Evolutionary conservation across 2,113 vertebrate genomes (phyloP).

Genomic region (Neolamprologus ventralis): DNA sequence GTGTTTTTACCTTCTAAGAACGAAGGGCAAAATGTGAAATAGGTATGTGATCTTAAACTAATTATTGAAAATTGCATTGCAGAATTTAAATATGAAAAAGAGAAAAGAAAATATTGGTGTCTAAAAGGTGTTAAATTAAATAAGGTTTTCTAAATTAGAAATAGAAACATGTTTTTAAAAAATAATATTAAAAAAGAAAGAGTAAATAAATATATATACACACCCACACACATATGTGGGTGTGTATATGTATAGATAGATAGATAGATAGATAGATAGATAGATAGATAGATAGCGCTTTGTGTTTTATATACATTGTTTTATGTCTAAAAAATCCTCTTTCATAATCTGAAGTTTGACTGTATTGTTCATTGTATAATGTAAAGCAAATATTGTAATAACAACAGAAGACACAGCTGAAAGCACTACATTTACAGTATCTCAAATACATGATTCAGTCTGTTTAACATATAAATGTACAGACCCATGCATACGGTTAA

Average conservation of each 20-base stretch:
- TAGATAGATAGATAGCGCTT: not conserved
- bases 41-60: not conserved
- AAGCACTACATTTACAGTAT: not conserved
- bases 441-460: not conserved
- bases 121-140: not conserved
- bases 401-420: not conserved
- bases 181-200: not conserved
- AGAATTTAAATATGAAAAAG: not conserved
- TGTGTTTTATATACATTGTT: not conserved
- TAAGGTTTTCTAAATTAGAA: not conserved
- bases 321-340: not conserved
- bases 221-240: not conserved
- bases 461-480: not conserved
- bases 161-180: not conserved
- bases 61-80: not conserved
- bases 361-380: not conserved
- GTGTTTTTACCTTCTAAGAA: not conserved
- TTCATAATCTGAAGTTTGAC: not conserved
- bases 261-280: not conserved
- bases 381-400: not conserved
- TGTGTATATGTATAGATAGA: no score
- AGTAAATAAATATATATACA: accelerated
- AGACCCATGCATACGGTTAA: not conserved
- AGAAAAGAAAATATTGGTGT: not conserved
- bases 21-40: not conserved